Conservation (phyloP, 1,140 invertebrate genomes). For the Vanessa tameamea region DNA sequence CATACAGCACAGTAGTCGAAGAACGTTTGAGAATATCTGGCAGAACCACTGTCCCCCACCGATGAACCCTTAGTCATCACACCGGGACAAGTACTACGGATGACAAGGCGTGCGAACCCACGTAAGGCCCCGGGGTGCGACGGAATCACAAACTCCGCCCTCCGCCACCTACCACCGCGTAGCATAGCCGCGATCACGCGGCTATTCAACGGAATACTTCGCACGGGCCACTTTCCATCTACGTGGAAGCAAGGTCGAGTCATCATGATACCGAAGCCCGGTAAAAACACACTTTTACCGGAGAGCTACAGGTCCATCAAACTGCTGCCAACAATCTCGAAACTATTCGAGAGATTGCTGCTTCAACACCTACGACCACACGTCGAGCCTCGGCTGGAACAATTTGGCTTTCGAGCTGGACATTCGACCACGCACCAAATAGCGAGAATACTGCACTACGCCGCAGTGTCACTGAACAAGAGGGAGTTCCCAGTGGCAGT, state of each 20-base stretch:
- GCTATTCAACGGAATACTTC: neutral
- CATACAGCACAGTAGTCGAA: neutral
- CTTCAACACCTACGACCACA: neutral
- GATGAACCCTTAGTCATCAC: too few species aligned
- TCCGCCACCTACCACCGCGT: neutral
- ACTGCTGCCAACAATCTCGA: neutral
- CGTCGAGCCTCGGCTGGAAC: neutral
- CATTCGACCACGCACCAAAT: neutral
- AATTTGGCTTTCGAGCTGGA: neutral
- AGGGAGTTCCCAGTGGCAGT: neutral
- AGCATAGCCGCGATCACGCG: neutral
- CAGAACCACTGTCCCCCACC: too few species aligned
- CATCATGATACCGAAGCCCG: neutral
- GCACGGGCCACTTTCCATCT: neutral
- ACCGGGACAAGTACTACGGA: too few species aligned
- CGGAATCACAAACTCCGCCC: neutral
- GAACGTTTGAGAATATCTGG: neutral
- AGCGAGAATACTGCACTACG: neutral
- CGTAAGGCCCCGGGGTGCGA: neutral
- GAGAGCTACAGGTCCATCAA: neutral
- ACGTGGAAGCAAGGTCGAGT: neutral
- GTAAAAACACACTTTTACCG: neutral
- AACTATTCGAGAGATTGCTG: neutral
- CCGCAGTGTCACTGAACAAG: neutral
- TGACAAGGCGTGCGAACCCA: too few species aligned